A percentile compares a stretch with the other conserved stretches of the same genome.
phyloP scores from a whole-genome alignment of 1,140 invertebrate genomes.

The Halictus rubicundus region DNA sequence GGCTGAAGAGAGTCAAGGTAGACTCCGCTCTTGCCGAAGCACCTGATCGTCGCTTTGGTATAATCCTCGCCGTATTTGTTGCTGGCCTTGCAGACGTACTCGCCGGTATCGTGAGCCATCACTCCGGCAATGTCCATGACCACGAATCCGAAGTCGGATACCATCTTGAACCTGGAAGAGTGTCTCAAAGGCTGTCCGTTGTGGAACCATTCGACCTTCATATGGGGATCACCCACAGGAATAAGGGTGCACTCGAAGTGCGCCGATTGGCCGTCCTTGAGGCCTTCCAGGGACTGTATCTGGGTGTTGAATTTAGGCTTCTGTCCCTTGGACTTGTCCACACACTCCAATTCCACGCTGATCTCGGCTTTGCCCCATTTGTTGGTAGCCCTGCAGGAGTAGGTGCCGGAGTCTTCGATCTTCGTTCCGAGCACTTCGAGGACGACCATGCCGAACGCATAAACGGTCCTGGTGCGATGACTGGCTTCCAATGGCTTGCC shows the following conservation, averaged over 20 bases:
- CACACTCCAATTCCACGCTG: conserved; percentile 90
- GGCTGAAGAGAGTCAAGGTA: conserved; percentile 97
- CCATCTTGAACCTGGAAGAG: conserved; percentile 94
- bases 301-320: conserved; percentile 94
- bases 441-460: conserved; percentile 97
- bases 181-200: conserved; percentile 93
- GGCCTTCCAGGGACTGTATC: conserved; percentile 90
- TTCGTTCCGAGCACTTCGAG: conserved; percentile 95
- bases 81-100: conserved; percentile 93
- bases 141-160: conserved; percentile 98
- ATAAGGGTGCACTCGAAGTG: conserved; percentile 96
- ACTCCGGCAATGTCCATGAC: conserved; percentile 97
- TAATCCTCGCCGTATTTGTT: conserved; percentile 96
- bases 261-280: conserved; percentile 95
- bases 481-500: conserved; percentile 93
- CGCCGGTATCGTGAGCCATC: conserved; percentile 95
- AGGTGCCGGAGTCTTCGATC: conserved; percentile 92
- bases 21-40: conserved; percentile 92
- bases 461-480: conserved; percentile 93
- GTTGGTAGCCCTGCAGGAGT: conserved; percentile 93
- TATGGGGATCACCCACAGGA: conserved; percentile 95
- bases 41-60: conserved; percentile 90
- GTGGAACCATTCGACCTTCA: conserved; percentile 98
- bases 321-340: conserved; percentile 91
- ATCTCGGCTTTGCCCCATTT: conserved; percentile 94